These are phyloP conservation scores for Monoplex corrugatus DNA, from an alignment of 2,888 invertebrate species.

Conservation along the genomic window DNA sequence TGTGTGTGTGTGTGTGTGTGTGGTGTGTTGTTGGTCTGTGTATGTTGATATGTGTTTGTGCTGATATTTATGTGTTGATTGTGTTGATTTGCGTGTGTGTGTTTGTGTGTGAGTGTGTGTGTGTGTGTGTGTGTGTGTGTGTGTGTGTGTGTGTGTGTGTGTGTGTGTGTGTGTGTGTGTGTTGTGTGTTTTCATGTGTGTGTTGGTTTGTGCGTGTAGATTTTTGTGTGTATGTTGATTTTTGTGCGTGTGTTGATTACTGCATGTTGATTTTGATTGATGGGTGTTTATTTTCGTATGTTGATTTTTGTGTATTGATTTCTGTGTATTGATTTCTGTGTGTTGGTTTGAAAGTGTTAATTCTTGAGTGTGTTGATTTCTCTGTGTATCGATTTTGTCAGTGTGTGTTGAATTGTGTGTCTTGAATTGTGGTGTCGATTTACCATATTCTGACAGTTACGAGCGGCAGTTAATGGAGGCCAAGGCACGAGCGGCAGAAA, in stretches of 20 bases:
- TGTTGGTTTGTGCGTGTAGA: no score
- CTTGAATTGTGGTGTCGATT: neutral
- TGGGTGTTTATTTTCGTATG: neutral
- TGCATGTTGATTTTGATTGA: neutral
- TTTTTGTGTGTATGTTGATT: no score
- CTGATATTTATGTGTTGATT: neutral
- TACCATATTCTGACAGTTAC: constrained; percentile 50
- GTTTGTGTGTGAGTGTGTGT: no score
- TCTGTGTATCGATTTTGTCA: neutral
- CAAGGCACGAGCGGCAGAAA: constrained; percentile 36
- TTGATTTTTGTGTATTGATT: no score
- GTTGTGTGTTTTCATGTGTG: neutral
- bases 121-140: neutral
- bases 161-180: neutral
- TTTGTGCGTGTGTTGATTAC: neutral
- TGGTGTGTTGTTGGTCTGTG: no score
- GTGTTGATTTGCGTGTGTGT: neutral
- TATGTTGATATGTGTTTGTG: no score
- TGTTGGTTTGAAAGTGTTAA: neutral
- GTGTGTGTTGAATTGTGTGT: neutral
- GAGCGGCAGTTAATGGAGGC: neutral
- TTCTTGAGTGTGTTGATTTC: neutral
- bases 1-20: no score
- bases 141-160: neutral
- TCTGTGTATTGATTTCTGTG: no score